Base-by-base conservation (phyloP, 2,888 invertebrate species). In the Cactoblastis cactorum region DNA sequence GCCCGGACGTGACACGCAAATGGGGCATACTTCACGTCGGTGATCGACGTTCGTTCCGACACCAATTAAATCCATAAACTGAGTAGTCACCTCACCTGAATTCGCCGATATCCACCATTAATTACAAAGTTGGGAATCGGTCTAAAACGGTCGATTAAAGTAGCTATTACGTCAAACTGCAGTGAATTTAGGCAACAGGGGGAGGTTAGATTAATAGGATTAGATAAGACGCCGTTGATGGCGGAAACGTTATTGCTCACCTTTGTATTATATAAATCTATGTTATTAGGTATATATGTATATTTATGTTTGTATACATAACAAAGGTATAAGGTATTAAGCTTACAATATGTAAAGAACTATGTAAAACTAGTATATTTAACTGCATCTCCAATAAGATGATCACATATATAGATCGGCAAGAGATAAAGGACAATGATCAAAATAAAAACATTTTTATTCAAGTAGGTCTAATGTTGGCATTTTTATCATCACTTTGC, bases 121-220 rank as follows among this genome's bases (percentile, higher is more conserved):
- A 71, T 74, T 72, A 65, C 62, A 63, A 67, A 67, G 62, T 66
- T 65, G 62, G 59, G 58, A 54, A 59, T 59, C 56, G 49, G 56
- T 63, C 61, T 63, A 65, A 67, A 70, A 66, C 59, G 65, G 54
- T 59, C 65, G 58, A 70, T 70, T 67, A 74, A 69, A 75, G 69
- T 65, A 72, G 63, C 74, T 69, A 76, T 80, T 75, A 78, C 71
- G 65, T 74, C 72, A 74, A 77, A 75, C 66, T 69, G 62, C 68
- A 67, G 77, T 77, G 72, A 75, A 79, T 75, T 75, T 77, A 77
- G 70, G 71, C 72, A 77, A 77, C 73, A 64, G 62, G 51, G 63
- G 62, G 59, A 55, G 67, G 65, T 71, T 66, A 77, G 78, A 83
- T 82, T 80, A 77, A 81, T 81, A 69, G 71, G 57, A 56, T 49